A percentile compares a stretch with the other conserved stretches of the same genome.
phyloP scores from a whole-genome alignment of 2,888 invertebrate genomes.

The Meandrusa payeni region DNA sequence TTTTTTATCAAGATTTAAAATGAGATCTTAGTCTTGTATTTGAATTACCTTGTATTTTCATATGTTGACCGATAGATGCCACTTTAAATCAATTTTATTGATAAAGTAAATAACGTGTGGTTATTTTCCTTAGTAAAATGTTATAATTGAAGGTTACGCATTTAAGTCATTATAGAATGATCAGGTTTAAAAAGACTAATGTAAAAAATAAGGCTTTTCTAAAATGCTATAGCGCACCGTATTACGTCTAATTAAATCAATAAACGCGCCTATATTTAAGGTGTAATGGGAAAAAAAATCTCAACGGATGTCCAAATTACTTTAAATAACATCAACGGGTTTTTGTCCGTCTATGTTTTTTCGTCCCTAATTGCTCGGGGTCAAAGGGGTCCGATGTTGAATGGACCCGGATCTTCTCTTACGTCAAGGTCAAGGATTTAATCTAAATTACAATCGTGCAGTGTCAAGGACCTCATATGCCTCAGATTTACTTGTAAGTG shows the following conservation, averaged over 20 bases:
- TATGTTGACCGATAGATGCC: no score
- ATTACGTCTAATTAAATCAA: constrained; percentile 7
- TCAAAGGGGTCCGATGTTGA: constrained; percentile 28
- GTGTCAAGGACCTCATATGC: constrained; percentile 8
- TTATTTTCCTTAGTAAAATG: no score
- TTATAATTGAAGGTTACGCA: no score
- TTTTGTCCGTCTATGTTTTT: constrained; percentile 36
- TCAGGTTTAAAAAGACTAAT: constrained; percentile 3
- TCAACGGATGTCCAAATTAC: constrained; percentile 11
- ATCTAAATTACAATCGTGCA: constrained; percentile 13
- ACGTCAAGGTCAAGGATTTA: constrained; percentile 28
- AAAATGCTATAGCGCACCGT: constrained; percentile 6
- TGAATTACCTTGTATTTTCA: no score
- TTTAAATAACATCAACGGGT: constrained; percentile 23
- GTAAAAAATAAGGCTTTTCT: constrained; percentile 2
- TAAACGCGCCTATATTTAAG: constrained; percentile 6
- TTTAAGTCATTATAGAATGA: no score
- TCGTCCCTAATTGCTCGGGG: constrained; percentile 29
- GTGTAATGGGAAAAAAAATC: constrained; percentile 12
- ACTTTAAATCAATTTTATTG: no score
- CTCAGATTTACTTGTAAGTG: no score
- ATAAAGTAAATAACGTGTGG: no score
- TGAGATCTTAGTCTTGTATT: no score
- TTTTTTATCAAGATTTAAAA: no score
- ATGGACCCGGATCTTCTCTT: constrained; percentile 26